Evolutionary conservation across 2,797 vertebrate genomes (phyloP), one percentile per base, ranked within the genome.

Genomic region (Luscinia luscinia): DNA sequence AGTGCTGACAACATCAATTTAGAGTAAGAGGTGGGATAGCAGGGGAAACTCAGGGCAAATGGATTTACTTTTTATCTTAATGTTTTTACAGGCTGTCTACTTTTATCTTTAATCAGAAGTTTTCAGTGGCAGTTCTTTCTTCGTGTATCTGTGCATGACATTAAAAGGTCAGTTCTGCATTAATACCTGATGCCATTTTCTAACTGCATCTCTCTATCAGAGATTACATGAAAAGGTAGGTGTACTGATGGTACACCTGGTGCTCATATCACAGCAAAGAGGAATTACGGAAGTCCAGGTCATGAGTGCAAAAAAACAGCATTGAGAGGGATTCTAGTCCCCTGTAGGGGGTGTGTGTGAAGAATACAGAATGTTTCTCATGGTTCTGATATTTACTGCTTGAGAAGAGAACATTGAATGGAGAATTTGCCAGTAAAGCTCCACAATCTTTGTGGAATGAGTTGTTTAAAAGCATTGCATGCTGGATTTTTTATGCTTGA

Each of bases 1-100:
- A 96, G 93, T 77, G 92, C 94, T 95, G 94, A 96, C 94, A 96
- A 96, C 95, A 95, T 90, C 94, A 94, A 84, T 94, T 96, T 96
- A 92, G 93, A 95, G 93, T 96, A 95, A 90, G 88, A 96, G 95
- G 88, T 95, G 92, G 95, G 93, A 95, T 58, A 95, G 81, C 67
- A 95, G 78, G 92, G 93, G 94, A 94, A 95, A 95, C 85, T 90
- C 84, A 54, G 96, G 92, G 94, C 95, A 94, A 94, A 93, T 51
- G 90, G 92, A 87, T 95, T 95, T 92, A 94, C 88, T 96, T 96
- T 95, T 95, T 90, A 96, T 95, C 93, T 92, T 83, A 58, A 81
- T 93, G 96, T 94, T 96, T 96, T 92, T 95, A 87, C 89, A 94
- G 74, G 68, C 84, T 87, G 59, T 52, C 92, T 94, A 49, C 94